Conservation (phyloP, 1,140 invertebrate genomes). For the Chironomus tepperi region DNA sequence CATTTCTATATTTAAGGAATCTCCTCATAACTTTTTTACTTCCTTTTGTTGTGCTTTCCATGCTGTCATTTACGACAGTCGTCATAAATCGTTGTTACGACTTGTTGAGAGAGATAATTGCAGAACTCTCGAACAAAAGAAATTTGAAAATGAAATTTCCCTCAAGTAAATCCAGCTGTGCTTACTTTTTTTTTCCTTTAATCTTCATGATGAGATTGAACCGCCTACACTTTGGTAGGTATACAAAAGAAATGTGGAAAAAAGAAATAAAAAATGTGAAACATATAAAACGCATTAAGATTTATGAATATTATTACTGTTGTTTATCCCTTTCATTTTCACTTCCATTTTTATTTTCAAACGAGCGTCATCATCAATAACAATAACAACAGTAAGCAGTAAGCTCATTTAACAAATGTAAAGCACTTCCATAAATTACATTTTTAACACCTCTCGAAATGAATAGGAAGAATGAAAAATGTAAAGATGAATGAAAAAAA, state of each 20-base stretch:
- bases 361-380: not conserved
- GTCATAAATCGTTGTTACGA: not conserved
- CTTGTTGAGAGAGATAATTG: not conserved
- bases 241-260: not conserved
- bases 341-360: not conserved
- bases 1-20: too few species aligned
- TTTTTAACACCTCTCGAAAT: too few species aligned
- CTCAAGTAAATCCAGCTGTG: not conserved
- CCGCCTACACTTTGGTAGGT: not conserved
- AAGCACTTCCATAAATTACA: too few species aligned
- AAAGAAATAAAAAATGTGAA: not conserved
- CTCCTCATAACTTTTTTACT: too few species aligned
- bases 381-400: too few species aligned
- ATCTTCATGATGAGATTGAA: not conserved
- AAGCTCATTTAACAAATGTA: too few species aligned
- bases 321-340: not conserved
- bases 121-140: not conserved
- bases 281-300: conserved; percentile 13
- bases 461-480: too few species aligned
- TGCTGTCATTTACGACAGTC: too few species aligned
- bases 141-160: not conserved
- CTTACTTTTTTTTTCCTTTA: conserved; percentile 4
- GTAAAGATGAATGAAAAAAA: too few species aligned
- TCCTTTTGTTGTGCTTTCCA: too few species aligned
- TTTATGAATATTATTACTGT: conserved; percentile 9